These are phyloP conservation scores for Nasonia giraulti DNA, from an alignment of 1,140 invertebrate genomes.

Conservation along the genomic window DNA sequence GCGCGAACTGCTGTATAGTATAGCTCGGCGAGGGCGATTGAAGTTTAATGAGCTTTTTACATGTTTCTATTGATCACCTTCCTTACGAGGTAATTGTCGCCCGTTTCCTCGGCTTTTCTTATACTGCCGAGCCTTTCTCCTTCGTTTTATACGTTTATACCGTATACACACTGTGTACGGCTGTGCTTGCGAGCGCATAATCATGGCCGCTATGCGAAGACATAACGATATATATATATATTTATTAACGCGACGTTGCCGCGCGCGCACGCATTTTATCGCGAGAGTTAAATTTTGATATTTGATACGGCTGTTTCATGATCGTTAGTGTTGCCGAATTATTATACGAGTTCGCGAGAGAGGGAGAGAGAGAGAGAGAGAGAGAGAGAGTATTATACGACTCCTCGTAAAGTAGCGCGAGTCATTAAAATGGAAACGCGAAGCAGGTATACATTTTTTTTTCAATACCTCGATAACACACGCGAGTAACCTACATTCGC, in stretches of 20 bases:
- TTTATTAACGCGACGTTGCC: neutral
- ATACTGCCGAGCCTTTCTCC: neutral
- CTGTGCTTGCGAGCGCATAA: too few species aligned
- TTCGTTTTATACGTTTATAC: too few species aligned
- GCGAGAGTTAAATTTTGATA: neutral
- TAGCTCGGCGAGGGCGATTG: neutral
- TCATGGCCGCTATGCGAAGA: neutral
- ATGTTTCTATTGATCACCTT: neutral
- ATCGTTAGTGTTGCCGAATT: neutral
- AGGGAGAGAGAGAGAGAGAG: too few species aligned
- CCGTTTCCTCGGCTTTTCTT: neutral
- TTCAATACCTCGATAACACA: neutral
- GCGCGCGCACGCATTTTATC: too few species aligned
- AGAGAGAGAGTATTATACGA: neutral
- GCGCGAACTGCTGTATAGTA: neutral
- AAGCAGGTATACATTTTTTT: neutral
- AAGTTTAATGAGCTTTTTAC: conserved; percentile 39
- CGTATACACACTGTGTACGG: too few species aligned
- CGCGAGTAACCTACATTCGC: too few species aligned
- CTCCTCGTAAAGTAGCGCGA: too few species aligned
- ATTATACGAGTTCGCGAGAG: neutral
- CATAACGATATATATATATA: neutral
- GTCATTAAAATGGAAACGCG: neutral
- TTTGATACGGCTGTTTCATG: neutral
- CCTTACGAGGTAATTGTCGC: neutral